Evolutionary conservation across 2,113 vertebrate species (phyloP).

Genomic region (Myotis lucifugus): DNA sequence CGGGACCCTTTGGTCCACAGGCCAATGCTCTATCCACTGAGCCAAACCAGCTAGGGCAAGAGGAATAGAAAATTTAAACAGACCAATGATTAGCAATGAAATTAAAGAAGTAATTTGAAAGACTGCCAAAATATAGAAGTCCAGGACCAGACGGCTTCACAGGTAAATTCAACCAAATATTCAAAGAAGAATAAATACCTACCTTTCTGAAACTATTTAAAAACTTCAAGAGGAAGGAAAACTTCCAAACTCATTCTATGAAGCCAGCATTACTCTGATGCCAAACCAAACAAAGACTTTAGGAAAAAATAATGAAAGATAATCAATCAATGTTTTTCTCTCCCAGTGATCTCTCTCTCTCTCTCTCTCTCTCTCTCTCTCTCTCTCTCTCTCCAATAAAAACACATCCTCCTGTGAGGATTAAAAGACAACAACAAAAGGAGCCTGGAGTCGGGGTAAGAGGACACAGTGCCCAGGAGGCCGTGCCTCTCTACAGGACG

Average conservation of each 20-base stretch:
- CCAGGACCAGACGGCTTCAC: background rate
- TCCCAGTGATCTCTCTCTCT: too few species aligned
- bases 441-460: background rate
- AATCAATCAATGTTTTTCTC: too few species aligned
- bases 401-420: too few species aligned
- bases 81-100: background rate
- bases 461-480: background rate
- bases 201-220: background rate
- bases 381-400: too few species aligned
- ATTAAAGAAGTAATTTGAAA: background rate
- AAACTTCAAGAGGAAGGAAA: background rate
- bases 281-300: background rate
- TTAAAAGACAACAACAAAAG: background rate
- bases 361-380: too few species aligned
- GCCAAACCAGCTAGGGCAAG: too few species aligned
- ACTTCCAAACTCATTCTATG: background rate
- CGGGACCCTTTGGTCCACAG: too few species aligned
- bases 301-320: background rate
- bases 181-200: background rate
- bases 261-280: background rate
- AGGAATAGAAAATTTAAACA: background rate
- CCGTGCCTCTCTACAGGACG: fast-evolving
- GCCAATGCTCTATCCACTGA: too few species aligned
- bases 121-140: background rate
- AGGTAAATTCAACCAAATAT: background rate